A percentile compares a stretch with the other conserved stretches of the same genome.
Evolutionary conservation across 2,113 vertebrate genomes (phyloP).

Genomic region (Isichthys henryi): DNA sequence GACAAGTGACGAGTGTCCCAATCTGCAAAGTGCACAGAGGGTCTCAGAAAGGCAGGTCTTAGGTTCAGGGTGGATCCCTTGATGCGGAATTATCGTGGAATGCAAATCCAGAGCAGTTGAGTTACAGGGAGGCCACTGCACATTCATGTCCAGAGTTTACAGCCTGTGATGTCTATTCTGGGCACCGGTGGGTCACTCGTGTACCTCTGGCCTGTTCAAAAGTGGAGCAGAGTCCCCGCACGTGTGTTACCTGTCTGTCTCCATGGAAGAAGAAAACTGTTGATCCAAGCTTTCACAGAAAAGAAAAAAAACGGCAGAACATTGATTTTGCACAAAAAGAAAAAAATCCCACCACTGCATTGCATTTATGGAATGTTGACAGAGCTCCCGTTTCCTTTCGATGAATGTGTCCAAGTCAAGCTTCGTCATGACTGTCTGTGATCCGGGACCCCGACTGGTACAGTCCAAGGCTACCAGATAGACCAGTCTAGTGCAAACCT

Average conservation of each 20-base stretch:
- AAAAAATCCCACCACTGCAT: background rate
- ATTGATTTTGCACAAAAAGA: background rate
- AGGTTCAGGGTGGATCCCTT: background rate
- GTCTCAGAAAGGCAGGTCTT: background rate
- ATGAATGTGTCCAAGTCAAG: background rate
- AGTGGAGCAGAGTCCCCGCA: background rate
- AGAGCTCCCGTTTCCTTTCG: background rate
- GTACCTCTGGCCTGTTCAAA: background rate
- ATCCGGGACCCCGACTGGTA: background rate
- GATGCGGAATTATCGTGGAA: background rate
- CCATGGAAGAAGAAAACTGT: background rate
- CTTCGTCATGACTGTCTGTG: background rate
- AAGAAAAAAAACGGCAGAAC: background rate
- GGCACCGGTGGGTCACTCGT: background rate
- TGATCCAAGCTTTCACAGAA: background rate
- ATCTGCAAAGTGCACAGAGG: background rate
- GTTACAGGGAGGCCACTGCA: conserved; percentile 21
- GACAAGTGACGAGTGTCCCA: background rate
- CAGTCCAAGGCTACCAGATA: background rate
- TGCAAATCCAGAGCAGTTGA: background rate
- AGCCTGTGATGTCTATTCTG: background rate
- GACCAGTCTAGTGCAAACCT: conserved; percentile 19
- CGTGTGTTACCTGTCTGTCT: background rate
- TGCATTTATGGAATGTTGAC: background rate
- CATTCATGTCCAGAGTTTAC: background rate